Base-by-base conservation (phyloP, 2,797 vertebrate genomes). In the Rallus crepitans region DNA sequence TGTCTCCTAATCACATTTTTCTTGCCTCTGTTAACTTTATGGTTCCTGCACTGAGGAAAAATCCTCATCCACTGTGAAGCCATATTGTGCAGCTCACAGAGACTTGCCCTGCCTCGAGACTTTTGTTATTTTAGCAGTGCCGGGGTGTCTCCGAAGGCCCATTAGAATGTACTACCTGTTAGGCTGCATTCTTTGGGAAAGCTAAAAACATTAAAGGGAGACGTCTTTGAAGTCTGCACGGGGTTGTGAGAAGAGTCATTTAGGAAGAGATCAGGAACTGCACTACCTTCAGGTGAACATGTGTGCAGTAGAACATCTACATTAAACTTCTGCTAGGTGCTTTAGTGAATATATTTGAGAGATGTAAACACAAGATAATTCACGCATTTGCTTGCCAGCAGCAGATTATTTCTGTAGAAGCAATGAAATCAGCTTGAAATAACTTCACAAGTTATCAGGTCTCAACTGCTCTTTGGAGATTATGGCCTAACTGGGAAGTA, bases 1-100 rank as follows among this genome's bases (percentile, higher is more conserved):
- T 73, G 48, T 85, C 90, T 95, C 73, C 33, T 94, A 89, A 91
- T 96, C 71, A 81, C 64, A 87, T 86, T 92, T 90, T 47, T 91
- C 70, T 69, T 92, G 61, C 61, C 37, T 72, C 77, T 65, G 55
- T 50, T 91, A 95, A 85, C 91, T 82, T 96, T 57, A 12, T 35
- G 77, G 31, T 57, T 50, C 20, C 42, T 64, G 16, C 37, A 39
- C 35, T 63, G 40, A 45, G 56, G 78, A 81, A 80, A 81, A 81
- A 48, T 40, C 40, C 82, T 91, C 50, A 53, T 78, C 50, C 45
- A 12, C 25, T 82, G 8, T 59, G 75, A 82, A 91, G 30, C 69
- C 65, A 27, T 57, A 3, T 77, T 92, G 37, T 94, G 60, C 65
- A 79, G 50, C 30, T 82, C 33, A 4, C 64, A 24, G 9, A 64